Evolutionary conservation across 2,888 invertebrate species (phyloP).

Genomic region (Aporophyla lueneburgensis): DNA sequence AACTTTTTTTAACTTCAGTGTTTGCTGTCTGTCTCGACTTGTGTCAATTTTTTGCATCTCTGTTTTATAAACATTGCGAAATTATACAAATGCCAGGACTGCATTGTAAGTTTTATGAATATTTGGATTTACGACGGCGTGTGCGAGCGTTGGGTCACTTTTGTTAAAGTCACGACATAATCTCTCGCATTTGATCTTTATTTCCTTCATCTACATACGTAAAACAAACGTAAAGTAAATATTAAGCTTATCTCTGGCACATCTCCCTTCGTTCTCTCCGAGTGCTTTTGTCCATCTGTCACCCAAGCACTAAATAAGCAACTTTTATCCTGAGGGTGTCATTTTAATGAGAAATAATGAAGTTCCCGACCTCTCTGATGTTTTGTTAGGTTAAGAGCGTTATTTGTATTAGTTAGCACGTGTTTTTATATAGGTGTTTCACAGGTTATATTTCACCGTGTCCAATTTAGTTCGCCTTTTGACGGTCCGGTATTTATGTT

Average conservation of each 20-base stretch:
- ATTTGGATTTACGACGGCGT: slow-evolving; percentile 62
- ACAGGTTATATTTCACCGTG: slow-evolving; percentile 65
- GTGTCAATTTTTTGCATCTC: slow-evolving; percentile 47
- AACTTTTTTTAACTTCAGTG: slow-evolving; percentile 12
- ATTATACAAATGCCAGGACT: slow-evolving; percentile 65
- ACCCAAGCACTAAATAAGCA: slow-evolving; percentile 86
- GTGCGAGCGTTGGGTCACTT: slow-evolving; percentile 65
- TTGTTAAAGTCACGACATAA: slow-evolving; percentile 62
- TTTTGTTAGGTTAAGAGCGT: slow-evolving; percentile 87
- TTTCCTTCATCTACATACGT: slow-evolving; percentile 69
- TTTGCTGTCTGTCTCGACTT: slow-evolving; percentile 27
- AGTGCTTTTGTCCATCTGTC: slow-evolving; percentile 86
- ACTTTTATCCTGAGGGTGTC: slow-evolving; percentile 85
- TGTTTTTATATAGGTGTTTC: slow-evolving; percentile 79
- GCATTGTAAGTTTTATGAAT: slow-evolving; percentile 71
- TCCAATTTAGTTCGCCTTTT: slow-evolving; percentile 63
- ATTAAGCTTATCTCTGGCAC: slow-evolving; percentile 74
- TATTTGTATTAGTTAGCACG: slow-evolving; percentile 88
- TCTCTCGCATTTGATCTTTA: slow-evolving; percentile 71
- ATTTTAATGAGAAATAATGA: slow-evolving; percentile 90
- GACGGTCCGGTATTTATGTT: slow-evolving; percentile 58
- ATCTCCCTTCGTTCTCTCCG: slow-evolving; percentile 74
- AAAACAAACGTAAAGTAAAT: slow-evolving; percentile 74
- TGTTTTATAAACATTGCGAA: slow-evolving; percentile 60
- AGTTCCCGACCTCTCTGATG: slow-evolving; percentile 82